These are phyloP conservation scores for Terebella lapidaria DNA, from an alignment of 2,888 invertebrate species.

Conservation along the genomic window DNA sequence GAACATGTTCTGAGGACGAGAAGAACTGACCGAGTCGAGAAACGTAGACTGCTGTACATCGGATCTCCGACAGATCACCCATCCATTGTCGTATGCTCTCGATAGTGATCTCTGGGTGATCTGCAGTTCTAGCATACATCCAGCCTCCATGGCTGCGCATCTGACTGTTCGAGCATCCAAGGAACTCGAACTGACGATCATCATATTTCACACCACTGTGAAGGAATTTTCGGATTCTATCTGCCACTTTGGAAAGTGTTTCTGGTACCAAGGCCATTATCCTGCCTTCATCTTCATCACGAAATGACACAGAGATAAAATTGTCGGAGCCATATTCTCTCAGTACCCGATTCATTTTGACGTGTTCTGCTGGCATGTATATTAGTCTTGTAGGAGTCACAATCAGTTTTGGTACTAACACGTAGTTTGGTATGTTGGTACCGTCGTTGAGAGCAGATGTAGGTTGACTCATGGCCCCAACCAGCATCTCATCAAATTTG, in stretches of 20 bases:
- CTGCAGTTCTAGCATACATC: slow-evolving; percentile 1
- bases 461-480: background rate
- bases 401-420: background rate
- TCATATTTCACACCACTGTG: background rate
- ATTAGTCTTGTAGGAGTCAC: background rate
- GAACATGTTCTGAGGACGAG: background rate
- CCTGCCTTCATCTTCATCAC: slow-evolving; percentile 4
- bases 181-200: background rate
- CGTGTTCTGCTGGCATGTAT: background rate
- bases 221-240: slow-evolving; percentile 1
- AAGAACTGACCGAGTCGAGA: slow-evolving; percentile 6
- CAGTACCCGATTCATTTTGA: slow-evolving; percentile 1
- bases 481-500: background rate
- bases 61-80: slow-evolving; percentile 6
- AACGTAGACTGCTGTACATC: slow-evolving; percentile 5
- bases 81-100: slow-evolving; percentile 1
- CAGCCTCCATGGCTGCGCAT: slow-evolving; percentile 4
- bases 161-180: slow-evolving; percentile 6
- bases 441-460: background rate
- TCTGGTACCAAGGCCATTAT: background rate
- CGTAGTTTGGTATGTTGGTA: background rate
- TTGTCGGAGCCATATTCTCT: slow-evolving; percentile 2
- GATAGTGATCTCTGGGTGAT: background rate
- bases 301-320: background rate
- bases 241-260: background rate